Conservation (phyloP, 2,113 vertebrate species). For the Nannospalax galili region DNA sequence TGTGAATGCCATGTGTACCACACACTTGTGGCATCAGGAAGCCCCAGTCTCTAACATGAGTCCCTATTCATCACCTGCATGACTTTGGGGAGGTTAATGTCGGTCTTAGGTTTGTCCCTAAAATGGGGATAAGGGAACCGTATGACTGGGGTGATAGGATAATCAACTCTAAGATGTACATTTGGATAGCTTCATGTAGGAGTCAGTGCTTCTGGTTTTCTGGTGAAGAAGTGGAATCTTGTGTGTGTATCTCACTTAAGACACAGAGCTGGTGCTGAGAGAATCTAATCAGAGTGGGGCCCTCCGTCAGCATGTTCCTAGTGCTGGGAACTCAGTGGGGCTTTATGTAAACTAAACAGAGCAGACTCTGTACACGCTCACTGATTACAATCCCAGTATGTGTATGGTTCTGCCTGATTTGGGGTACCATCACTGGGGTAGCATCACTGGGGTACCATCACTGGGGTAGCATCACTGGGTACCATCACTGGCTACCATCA, state of each 20-base stretch:
- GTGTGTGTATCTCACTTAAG: background rate
- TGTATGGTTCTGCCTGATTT: background rate
- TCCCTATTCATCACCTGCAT: background rate
- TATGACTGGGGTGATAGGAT: background rate
- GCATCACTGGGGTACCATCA: too few relatives aligned
- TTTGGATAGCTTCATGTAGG: background rate
- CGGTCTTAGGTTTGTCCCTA: background rate
- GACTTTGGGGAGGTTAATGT: background rate
- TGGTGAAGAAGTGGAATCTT: background rate
- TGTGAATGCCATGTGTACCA: accelerated
- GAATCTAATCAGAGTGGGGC: background rate
- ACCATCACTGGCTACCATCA: too few relatives aligned
- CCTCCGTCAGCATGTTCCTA: background rate
- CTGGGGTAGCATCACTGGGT: too few relatives aligned
- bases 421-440: background rate
- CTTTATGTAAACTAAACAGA: background rate
- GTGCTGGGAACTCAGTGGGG: background rate
- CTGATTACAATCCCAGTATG: background rate
- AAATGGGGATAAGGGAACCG: background rate
- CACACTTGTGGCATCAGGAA: background rate
- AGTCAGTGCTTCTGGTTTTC: background rate
- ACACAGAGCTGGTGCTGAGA: background rate
- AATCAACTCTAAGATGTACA: background rate
- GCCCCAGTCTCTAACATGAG: background rate
- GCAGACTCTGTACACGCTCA: background rate